Conservation (phyloP, 2,888 invertebrate genomes). For the Zhengitettix transpicula region DNA sequence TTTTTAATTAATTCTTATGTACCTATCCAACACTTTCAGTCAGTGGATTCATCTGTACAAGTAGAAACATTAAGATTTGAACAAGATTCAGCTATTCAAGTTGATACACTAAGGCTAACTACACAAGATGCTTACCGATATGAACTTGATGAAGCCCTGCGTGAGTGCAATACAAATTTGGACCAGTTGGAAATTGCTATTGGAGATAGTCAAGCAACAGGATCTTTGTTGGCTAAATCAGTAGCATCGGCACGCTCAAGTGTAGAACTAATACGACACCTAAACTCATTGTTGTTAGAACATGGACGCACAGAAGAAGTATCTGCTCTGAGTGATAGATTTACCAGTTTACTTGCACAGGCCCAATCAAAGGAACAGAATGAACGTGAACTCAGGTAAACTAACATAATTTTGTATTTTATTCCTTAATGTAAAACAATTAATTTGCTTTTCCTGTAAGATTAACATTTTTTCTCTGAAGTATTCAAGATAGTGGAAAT, state of each 20-base stretch:
- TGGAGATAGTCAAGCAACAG: conserved; percentile 16
- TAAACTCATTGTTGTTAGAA: conserved; percentile 53
- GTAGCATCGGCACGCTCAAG: conserved; percentile 65
- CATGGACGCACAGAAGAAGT: conserved; percentile 47
- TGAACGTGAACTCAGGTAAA: conserved; percentile 59
- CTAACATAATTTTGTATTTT: background rate
- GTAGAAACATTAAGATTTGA: conserved; percentile 62
- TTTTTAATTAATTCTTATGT: no score
- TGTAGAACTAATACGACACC: conserved; percentile 63
- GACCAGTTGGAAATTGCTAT: conserved; percentile 48
- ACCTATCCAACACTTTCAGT: background rate
- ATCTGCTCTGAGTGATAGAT: conserved; percentile 25
- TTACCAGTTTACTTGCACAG: conserved; percentile 47
- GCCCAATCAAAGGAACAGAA: conserved; percentile 60
- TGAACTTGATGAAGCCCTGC: conserved; percentile 55
- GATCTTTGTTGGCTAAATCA: conserved; percentile 33
- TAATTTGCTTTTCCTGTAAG: background rate
- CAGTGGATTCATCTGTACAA: conserved; percentile 38
- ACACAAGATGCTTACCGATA: conserved; percentile 68
- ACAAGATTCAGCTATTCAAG: conserved; percentile 62
- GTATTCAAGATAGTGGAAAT: no score
- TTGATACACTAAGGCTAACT: conserved; percentile 55
- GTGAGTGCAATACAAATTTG: conserved; percentile 50
- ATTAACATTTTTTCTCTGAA: background rate
- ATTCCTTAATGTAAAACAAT: background rate